phyloP scores from a whole-genome alignment of 2,113 vertebrate genomes.

The Blennius ocellaris region DNA sequence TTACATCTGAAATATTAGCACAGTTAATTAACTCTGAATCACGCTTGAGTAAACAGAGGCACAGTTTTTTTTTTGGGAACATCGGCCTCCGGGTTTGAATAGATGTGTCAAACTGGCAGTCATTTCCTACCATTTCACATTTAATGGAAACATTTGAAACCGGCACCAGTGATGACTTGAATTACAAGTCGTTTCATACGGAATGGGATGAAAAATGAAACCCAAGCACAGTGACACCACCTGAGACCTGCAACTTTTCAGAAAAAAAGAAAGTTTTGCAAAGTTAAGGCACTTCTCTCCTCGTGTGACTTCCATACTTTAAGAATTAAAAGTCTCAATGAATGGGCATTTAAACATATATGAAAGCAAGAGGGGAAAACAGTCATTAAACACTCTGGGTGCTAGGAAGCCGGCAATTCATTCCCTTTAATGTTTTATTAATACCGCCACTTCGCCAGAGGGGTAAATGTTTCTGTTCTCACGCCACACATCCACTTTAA shows the following conservation, averaged over 20 bases:
- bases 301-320: not conserved
- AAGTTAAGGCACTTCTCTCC: constrained; percentile 14
- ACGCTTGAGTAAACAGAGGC: constrained; percentile 55
- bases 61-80: constrained; percentile 34
- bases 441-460: constrained; percentile 69
- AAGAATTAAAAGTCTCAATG: constrained; percentile 33
- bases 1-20: constrained; percentile 70
- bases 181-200: constrained; percentile 36
- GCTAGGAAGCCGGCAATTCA: constrained; percentile 58
- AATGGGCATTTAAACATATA: constrained; percentile 42
- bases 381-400: constrained; percentile 58
- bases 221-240: not conserved
- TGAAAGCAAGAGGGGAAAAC: constrained; percentile 41
- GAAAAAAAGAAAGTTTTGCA: constrained; percentile 37
- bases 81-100: constrained; percentile 55
- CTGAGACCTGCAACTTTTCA: constrained; percentile 7
- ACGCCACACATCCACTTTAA: constrained; percentile 58
- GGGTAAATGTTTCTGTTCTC: constrained; percentile 73
- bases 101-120: constrained; percentile 67
- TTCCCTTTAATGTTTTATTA: constrained; percentile 82
- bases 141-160: constrained; percentile 63
- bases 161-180: constrained; percentile 16
- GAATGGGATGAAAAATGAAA: constrained; percentile 22
- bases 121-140: constrained; percentile 65
- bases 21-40: constrained; percentile 73